Evolutionary conservation across 2,113 vertebrate genomes (phyloP).

Genomic region (Daubentonia madagascariensis): DNA sequence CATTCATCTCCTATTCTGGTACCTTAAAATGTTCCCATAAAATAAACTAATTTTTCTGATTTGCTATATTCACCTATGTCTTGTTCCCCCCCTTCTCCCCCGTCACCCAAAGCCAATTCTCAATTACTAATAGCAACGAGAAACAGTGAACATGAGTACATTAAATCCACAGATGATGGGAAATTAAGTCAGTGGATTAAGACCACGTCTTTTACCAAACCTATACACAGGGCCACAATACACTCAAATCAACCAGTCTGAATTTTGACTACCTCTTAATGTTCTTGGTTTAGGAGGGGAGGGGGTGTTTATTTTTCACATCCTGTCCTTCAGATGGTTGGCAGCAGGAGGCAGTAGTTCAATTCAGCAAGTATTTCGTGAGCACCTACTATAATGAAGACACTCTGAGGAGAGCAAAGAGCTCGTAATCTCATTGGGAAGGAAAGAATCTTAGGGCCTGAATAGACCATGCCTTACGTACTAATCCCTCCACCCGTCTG

Average conservation of each 20-base stretch:
- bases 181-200: background rate
- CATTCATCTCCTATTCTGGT: background rate
- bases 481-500: background rate
- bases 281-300: background rate
- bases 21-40: background rate
- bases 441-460: background rate
- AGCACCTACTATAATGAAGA: background rate
- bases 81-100: background rate
- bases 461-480: accelerated
- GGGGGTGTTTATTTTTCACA: background rate
- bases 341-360: background rate
- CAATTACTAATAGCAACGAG: background rate
- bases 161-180: background rate
- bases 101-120: background rate
- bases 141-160: background rate
- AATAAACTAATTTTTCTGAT: background rate
- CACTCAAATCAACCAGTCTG: background rate
- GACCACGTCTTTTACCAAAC: background rate
- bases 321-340: background rate
- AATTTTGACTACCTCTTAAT: background rate
- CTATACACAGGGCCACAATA: background rate
- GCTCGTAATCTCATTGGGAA: background rate
- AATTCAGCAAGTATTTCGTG: background rate
- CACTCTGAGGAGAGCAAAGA: background rate
- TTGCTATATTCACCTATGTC: background rate